Evolutionary conservation across 2,888 invertebrate species (phyloP), one percentile per base, ranked within the genome.

Genomic region (Drosophila helvetica): DNA sequence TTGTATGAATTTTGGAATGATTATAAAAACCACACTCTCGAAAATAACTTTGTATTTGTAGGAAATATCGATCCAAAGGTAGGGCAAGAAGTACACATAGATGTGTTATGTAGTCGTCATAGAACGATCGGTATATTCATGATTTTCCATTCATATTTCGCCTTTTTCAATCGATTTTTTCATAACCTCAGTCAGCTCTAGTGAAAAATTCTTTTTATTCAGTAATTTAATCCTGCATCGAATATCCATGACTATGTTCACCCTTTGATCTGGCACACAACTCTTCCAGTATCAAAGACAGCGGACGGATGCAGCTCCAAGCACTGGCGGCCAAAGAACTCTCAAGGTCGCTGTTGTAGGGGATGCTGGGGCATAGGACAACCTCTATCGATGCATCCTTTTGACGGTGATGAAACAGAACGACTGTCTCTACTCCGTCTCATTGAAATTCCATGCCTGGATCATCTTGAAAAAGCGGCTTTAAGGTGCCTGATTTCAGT

Each of bases 351-450:
- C 97, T 66, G 97, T 99, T 62, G 95, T 98, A 90, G 99, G 99
- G 51, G 99, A 98, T 0, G 94, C 96, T 78, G 99, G 99, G 99
- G 99, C 57, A 99, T 99, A 88, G 99, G 99, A 0, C 98, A 99
- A 92, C 98, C 99, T 7, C 92, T 99, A 58, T 99, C 68, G 99
- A 99, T 92, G 94, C 98, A 69, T 0, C 90, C 94, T 0, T 96
- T 97, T 8, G 94, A 95, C 17, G 96, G 98, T 90, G 94, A 94
- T 17, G 94, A 95, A 80, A 95, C 94, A 67, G 94, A 97, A 91
- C 94, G 98, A 57, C 94, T 95, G 80, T 95, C 95, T 3, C 93
- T 99, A 57, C 97, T 98, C 0, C 94, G 94, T 80, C 95, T 98
- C 90, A 98, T 99, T 2, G 52, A 50, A 6, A 19, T 71, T n/a